Evolutionary conservation across 2,888 invertebrate species (phyloP), one percentile per base, ranked within the genome.

Genomic region (Lydus trimaculatus): DNA sequence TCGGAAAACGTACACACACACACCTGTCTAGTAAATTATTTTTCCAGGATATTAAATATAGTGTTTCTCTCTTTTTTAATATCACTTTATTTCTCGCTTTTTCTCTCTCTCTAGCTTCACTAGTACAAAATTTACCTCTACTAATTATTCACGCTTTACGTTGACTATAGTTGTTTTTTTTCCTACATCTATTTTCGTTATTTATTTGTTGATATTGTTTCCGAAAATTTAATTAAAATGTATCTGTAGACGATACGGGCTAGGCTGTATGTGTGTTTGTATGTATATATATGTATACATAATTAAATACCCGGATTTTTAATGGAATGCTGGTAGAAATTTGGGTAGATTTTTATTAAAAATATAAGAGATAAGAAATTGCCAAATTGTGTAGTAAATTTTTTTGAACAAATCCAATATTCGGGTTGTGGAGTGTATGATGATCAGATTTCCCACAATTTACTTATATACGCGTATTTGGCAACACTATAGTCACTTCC

Each of bases 381-480:
- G 60, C 31, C 60, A 60, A 60, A 60, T 31, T 23, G 23, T 8
- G 33, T 60, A 33, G 17, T 33, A 33, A 60, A 36, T 33, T 60
- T 23, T n/a, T 13, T 33, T 60, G 60, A 60, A 36, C 23, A 60
- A 60, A 60, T 60, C 15, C 61, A 61, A 61, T 61, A 36, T 61
- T n/a, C 31, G 6, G 11, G 15, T 25, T 23, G 23, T 13, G 2
- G 56, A 56, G 28, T 28, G 52, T 28, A 56, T 13, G 23, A 71
- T 70, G 74, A 74, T 74, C 76, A 67, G 74, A 76, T 76, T 76
- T 75, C 69, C 65, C 71, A 43, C 73, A 75, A 76, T 73, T 74
- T 71, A 72, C 74, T 76, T 76, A 73, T 68, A 73, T 68, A 56
- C 5, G 36, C 62, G 65, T 70, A 73, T 71, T 73, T 71, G 70